A percentile compares a stretch with the other conserved stretches of the same genome.
phyloP scores from a whole-genome alignment of 1,140 invertebrate genomes.

The Agraylea sexmaculata region DNA sequence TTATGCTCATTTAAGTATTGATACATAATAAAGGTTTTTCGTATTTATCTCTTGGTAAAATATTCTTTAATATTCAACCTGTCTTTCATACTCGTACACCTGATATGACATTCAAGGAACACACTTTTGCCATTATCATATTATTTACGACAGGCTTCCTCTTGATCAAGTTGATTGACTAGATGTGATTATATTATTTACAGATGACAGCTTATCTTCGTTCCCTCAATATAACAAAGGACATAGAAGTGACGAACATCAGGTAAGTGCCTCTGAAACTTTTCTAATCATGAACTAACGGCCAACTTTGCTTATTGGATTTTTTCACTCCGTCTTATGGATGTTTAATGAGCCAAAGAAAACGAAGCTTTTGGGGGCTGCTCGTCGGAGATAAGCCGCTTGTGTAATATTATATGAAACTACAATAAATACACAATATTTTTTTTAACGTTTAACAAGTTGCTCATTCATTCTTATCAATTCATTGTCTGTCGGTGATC shows the following conservation, averaged over 20 bases:
- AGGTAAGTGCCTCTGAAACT: slow-evolving; percentile 47
- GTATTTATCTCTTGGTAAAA: neutral
- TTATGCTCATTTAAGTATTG: neutral
- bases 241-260: slow-evolving; percentile 53
- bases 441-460: too few relatives aligned
- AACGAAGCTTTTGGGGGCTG: too few relatives aligned
- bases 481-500: too few relatives aligned
- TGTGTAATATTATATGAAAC: too few relatives aligned
- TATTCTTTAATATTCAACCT: neutral
- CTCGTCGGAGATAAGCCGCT: too few relatives aligned
- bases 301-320: too few relatives aligned
- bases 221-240: slow-evolving; percentile 53
- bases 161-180: slow-evolving; percentile 1
- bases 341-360: too few relatives aligned
- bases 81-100: slow-evolving; percentile 3
- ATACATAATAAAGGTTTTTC: neutral
- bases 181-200: slow-evolving; percentile 23
- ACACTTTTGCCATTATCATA: slow-evolving; percentile 2
- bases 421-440: too few relatives aligned
- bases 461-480: too few relatives aligned
- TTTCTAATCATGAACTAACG: too few relatives aligned
- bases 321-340: too few relatives aligned
- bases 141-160: slow-evolving; percentile 1
- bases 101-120: neutral
- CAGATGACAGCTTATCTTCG: slow-evolving; percentile 53